Evolutionary conservation across 37 sponge, comb jelly and placozoan genomes (phyloP).

Genomic region (Aplysina aerophoba): DNA sequence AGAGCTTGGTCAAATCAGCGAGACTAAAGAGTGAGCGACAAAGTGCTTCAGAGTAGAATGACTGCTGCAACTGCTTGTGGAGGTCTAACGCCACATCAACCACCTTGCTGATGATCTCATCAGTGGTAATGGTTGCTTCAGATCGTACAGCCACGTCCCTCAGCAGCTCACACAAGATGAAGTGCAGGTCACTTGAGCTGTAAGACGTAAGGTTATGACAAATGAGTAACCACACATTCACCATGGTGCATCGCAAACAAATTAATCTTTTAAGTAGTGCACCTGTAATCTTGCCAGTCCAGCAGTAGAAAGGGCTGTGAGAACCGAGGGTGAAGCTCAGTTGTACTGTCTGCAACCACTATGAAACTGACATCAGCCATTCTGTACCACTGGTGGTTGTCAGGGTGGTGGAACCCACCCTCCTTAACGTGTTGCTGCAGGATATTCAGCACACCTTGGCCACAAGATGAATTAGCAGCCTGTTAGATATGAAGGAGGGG

Average conservation of each 20-base stretch:
- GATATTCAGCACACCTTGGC: slow-evolving; percentile 39
- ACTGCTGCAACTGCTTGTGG: slow-evolving; percentile 20
- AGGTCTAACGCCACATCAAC: slow-evolving; percentile 27
- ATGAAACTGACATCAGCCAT: slow-evolving; percentile 57
- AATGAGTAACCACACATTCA: too few species aligned
- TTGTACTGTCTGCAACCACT: slow-evolving; percentile 16
- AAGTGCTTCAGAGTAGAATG: not conserved
- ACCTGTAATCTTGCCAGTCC: slow-evolving; percentile 68
- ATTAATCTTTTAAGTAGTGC: too few species aligned
- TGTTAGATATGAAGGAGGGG: not conserved
- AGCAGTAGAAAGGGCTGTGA: slow-evolving; percentile 49
- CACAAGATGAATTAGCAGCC: slow-evolving; percentile 1
- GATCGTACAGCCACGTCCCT: not conserved
- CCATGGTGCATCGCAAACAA: too few species aligned
- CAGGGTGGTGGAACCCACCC: slow-evolving; percentile 56
- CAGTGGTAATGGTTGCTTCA: not conserved
- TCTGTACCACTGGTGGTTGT: slow-evolving; percentile 34
- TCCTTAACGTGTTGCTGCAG: slow-evolving; percentile 56
- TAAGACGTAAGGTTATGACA: not conserved
- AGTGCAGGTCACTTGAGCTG: not conserved
- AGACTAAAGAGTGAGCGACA: not conserved
- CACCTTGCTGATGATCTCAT: not conserved
- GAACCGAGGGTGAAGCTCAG: slow-evolving; percentile 25
- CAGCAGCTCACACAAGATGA: not conserved
- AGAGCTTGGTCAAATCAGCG: slow-evolving; percentile 3